phyloP scores from a whole-genome alignment of 2,888 invertebrate genomes.

The Epinotia ramella region DNA sequence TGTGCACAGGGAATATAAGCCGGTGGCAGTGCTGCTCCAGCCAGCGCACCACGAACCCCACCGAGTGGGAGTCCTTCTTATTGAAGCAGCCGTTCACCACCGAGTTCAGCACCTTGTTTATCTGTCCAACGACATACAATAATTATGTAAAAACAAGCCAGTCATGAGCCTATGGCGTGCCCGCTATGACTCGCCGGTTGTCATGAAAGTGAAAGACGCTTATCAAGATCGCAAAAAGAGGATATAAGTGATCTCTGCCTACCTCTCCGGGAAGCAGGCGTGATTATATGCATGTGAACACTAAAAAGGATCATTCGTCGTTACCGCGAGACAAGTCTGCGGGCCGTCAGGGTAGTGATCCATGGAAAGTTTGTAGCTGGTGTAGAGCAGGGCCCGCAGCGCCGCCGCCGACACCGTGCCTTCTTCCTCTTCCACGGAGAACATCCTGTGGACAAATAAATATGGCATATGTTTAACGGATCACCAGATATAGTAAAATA shows the following conservation, averaged over 20 bases:
- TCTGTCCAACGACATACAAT: conserved; percentile 63
- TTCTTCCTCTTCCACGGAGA: conserved; percentile 81
- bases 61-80: conserved; percentile 89
- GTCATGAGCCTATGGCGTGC: no score
- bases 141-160: neutral
- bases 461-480: no score
- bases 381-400: conserved; percentile 88
- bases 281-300: no score
- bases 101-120: conserved; percentile 89
- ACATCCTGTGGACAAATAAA: conserved; percentile 74
- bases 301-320: no score
- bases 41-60: conserved; percentile 93
- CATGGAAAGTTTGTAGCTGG: conserved; percentile 92
- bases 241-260: no score
- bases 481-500: no score
- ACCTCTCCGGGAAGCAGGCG: no score
- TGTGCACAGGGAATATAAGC: conserved; percentile 90
- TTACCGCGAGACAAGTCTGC: conserved; percentile 86
- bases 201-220: no score
- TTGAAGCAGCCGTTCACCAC: conserved; percentile 93
- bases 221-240: no score
- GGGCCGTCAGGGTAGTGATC: conserved; percentile 90
- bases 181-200: no score
- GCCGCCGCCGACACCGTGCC: conserved; percentile 87
- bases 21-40: conserved; percentile 91